Percentiles rank a stretch among this genome's conserved stretches.
Conservation (phyloP, 2,113 vertebrate species). For the Strigops habroptila region DNA sequence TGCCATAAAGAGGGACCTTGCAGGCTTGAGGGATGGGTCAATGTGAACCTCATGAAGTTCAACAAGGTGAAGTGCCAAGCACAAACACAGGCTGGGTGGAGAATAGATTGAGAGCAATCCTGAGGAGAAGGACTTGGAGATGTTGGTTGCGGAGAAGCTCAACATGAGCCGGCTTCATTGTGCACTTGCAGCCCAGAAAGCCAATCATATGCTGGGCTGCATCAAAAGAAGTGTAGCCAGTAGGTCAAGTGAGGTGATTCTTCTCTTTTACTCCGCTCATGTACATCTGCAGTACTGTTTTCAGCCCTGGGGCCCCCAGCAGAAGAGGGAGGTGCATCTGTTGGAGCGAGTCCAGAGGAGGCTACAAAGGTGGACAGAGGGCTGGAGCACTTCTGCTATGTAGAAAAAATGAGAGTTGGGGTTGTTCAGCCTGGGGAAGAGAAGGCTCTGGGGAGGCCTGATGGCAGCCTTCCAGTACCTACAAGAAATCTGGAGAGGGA, state of each 20-base stretch:
- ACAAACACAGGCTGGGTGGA: neutral
- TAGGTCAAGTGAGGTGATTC: neutral
- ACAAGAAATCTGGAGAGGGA: neutral
- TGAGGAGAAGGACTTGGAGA: neutral
- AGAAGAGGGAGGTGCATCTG: neutral
- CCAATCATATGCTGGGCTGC: neutral
- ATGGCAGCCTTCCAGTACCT: neutral
- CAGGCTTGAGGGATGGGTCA: neutral
- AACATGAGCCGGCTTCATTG: neutral
- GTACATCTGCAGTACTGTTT: neutral
- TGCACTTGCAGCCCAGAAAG: neutral
- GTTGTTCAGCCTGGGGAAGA: neutral
- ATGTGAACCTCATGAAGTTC: neutral
- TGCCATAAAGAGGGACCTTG: neutral
- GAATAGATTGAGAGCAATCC: neutral
- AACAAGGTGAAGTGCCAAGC: neutral
- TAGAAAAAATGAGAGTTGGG: neutral
- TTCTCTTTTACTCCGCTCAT: neutral
- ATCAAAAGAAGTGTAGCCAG: neutral
- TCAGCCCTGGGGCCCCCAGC: neutral
- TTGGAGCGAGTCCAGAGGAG: neutral
- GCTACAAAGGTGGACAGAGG: neutral
- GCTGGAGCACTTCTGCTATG: neutral
- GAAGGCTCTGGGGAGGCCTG: neutral
- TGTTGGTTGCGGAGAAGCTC: neutral